Evolutionary conservation across 2,888 invertebrate species (phyloP), one percentile per base, ranked within the genome.

Genomic region (Xylota sylvarum): DNA sequence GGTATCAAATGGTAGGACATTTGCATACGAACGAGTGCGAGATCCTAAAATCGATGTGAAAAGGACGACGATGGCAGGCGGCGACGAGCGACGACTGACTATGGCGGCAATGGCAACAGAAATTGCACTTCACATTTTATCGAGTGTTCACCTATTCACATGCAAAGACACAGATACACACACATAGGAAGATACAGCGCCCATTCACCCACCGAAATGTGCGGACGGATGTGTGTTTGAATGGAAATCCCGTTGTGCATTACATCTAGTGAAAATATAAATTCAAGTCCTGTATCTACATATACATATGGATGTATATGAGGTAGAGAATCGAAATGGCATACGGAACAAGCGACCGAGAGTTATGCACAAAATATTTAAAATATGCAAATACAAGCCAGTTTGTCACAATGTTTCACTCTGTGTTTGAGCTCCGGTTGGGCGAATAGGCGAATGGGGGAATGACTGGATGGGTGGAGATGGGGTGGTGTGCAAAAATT

Each of bases 291-390:
- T 35, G 73, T 43, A 46, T 72, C 52, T 56, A 12, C 40, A 23
- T 2, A 10, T 30, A n/a, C n/a, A 3, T 14, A 37, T 19, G 19
- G 1, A 10, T 19, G 65, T 10, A 40, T 7, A 52, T 9, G 43
- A 23, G 35, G 69, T 32, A 50, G 17, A 55, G 67, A 58, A 70
- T 82, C 70, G 76, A 76, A 76, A 82, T 70, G 69, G 62, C 69
- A 81, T 74, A 81, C 55, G 64, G 64, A 76, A 77, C 82, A 70
- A 70, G 76, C 82, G 40, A 82, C 70, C 65, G 70, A 82, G 76
- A 82, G 76, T 82, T 82, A 82, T 82, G 82, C 76, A 70, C 56
- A 65, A 82, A 82, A 82, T 82, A 82, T 82, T 82, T 82, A 70
- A 77, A 82, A 82, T 82, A 82, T 82, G 82, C 82, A 82, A 76